These are phyloP conservation scores for Ophioninae sp. DNA, from an alignment of 2,888 invertebrate species.

Conservation along the genomic window DNA sequence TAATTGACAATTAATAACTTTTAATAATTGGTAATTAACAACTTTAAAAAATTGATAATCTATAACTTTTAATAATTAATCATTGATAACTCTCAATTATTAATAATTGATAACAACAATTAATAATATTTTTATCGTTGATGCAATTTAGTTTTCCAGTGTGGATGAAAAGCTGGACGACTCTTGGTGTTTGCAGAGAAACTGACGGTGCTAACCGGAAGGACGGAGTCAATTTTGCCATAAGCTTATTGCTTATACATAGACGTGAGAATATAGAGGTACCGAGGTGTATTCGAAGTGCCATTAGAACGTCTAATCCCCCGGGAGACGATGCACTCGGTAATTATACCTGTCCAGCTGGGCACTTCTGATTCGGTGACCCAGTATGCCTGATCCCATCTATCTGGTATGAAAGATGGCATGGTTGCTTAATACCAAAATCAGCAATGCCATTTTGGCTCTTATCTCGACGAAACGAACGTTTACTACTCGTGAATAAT, in stretches of 20 bases:
- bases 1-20: too few species aligned
- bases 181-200: constrained; percentile 8
- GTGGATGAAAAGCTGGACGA: constrained; percentile 27
- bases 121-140: constrained; percentile 5
- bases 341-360: constrained; percentile 60
- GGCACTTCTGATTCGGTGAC: constrained; percentile 33
- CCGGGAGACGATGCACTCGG: constrained; percentile 59
- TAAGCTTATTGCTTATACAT: constrained; percentile 20
- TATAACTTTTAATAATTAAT: too few species aligned
- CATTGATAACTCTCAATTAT: too few species aligned
- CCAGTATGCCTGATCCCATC: constrained; percentile 10
- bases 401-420: neutral
- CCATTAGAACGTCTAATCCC: constrained; percentile 62
- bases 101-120: too few species aligned
- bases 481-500: too few species aligned
- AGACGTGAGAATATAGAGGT: constrained; percentile 54
- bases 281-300: constrained; percentile 42
- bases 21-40: too few species aligned
- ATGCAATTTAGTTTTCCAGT: constrained; percentile 25
- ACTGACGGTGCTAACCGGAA: neutral
- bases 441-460: constrained; percentile 1
- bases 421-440: neutral
- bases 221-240: constrained; percentile 11
- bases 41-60: too few species aligned
- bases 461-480: neutral